Conservation (phyloP, 1,140 invertebrate species). For the Lepidurus apus region DNA sequence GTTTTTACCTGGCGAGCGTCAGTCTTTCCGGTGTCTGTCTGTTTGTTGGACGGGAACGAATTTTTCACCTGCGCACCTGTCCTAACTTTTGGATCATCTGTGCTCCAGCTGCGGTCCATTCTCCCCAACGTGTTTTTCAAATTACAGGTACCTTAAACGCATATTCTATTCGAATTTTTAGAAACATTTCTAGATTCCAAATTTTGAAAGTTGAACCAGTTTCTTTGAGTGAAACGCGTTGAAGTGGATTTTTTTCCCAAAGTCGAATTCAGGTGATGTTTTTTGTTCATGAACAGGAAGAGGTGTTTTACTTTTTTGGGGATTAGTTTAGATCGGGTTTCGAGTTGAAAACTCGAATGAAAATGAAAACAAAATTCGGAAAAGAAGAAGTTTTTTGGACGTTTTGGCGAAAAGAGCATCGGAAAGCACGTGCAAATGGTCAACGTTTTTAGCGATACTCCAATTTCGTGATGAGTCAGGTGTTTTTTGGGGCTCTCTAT, state of each 20-base stretch:
- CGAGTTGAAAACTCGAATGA: background rate
- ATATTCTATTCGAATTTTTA: too few species aligned
- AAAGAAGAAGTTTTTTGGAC: too few species aligned
- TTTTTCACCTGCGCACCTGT: conserved; percentile 18
- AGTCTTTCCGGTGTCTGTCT: conserved; percentile 21
- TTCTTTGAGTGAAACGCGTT: too few species aligned
- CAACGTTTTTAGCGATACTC: conserved; percentile 7
- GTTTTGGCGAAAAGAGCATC: background rate
- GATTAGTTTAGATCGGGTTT: background rate
- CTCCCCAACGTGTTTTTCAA: background rate
- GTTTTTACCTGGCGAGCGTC: conserved; percentile 13
- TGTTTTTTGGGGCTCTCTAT: background rate
- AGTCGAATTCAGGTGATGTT: too few species aligned
- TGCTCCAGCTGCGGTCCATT: background rate
- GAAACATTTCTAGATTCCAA: too few species aligned
- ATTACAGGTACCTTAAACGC: too few species aligned
- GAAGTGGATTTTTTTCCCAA: too few species aligned
- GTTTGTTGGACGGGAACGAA: conserved; percentile 17
- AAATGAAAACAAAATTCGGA: background rate
- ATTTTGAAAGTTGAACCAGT: too few species aligned
- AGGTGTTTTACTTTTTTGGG: too few species aligned
- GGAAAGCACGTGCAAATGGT: background rate
- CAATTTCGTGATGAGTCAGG: conserved; percentile 18
- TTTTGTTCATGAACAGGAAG: too few species aligned
- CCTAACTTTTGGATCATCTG: conserved; percentile 5